phyloP scores from a whole-genome alignment of 1,140 invertebrate species.

The Coptotermes formosanus region DNA sequence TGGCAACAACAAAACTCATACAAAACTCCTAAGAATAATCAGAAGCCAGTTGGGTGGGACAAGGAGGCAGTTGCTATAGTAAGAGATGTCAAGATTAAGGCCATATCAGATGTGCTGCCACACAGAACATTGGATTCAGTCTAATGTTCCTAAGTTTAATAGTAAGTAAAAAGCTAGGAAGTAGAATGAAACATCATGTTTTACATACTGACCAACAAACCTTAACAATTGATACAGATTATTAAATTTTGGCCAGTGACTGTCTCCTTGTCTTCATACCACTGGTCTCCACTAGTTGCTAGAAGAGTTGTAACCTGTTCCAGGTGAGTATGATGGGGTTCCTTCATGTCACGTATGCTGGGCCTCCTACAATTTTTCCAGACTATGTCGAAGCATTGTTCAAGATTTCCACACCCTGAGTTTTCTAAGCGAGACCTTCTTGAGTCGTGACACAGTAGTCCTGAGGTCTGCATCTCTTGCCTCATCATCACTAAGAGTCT shows the following conservation, averaged over 20 bases:
- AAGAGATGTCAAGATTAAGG: neutral
- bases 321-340: neutral
- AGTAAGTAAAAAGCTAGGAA: neutral
- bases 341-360: neutral
- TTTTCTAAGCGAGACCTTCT: constrained; percentile 72
- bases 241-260: neutral
- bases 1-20: constrained; percentile 32
- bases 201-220: neutral
- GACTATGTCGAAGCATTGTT: constrained; percentile 36
- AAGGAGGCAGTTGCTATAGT: neutral
- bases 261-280: neutral
- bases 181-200: neutral
- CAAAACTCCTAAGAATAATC: constrained; percentile 18
- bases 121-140: neutral
- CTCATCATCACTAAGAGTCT: constrained; percentile 59
- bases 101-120: neutral
- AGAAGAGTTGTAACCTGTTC: constrained; percentile 9
- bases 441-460: constrained; percentile 60
- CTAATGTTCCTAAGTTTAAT: neutral
- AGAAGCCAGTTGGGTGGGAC: neutral
- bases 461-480: constrained; percentile 48
- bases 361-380: neutral
- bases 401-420: constrained; percentile 75
- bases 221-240: neutral
- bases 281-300: neutral